These are phyloP conservation scores for Tachystola acroxantha DNA, from an alignment of 2,888 invertebrate species.

Conservation along the genomic window DNA sequence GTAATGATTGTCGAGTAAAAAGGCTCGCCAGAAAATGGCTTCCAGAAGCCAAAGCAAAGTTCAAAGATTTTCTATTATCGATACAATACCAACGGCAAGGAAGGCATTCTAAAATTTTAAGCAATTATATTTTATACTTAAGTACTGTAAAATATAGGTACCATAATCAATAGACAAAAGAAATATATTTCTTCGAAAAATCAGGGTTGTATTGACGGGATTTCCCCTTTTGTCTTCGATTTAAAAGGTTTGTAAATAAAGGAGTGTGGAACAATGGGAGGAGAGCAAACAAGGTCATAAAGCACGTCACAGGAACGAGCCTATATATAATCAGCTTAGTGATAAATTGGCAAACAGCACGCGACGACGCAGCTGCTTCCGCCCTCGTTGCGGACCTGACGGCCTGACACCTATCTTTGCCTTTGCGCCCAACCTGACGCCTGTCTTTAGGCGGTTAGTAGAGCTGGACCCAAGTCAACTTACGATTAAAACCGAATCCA, in stretches of 20 bases:
- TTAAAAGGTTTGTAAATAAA: conserved; percentile 61
- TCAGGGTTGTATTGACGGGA: conserved; percentile 10
- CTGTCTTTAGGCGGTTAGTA: conserved; percentile 16
- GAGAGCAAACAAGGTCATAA: conserved; percentile 70
- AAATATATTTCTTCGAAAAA: conserved; percentile 5
- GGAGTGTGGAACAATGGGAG: conserved; percentile 56
- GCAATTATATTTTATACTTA: no score
- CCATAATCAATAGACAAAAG: conserved; percentile 2
- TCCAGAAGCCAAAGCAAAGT: no score
- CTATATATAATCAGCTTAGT: conserved; percentile 77
- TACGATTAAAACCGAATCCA: no score
- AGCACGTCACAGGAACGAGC: conserved; percentile 67
- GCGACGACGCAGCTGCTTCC: conserved; percentile 74
- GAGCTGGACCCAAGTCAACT: not conserved
- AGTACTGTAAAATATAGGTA: no score
- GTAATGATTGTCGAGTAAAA: no score
- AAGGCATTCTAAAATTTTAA: no score
- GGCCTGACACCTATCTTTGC: conserved; percentile 12
- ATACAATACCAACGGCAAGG: no score
- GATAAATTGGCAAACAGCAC: conserved; percentile 78
- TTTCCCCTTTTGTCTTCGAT: conserved; percentile 30
- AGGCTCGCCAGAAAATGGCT: no score
- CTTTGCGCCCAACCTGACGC: conserved; percentile 12
- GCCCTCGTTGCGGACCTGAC: conserved; percentile 14
- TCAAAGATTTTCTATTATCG: no score